Evolutionary conservation across 2,888 invertebrate species (phyloP).

Genomic region (Chrysina gloriosa): DNA sequence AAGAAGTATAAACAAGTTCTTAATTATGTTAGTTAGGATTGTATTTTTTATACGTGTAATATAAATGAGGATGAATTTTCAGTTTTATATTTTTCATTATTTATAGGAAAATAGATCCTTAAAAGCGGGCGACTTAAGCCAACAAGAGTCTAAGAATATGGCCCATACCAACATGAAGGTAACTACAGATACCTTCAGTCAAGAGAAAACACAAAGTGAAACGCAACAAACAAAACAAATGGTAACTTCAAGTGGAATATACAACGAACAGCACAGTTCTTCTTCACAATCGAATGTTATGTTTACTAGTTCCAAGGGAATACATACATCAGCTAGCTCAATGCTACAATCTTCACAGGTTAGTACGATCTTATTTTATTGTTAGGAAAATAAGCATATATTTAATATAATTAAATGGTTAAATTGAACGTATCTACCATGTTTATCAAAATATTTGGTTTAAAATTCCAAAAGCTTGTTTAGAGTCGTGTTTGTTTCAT

Average conservation of each 20-base stretch:
- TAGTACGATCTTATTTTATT: no score
- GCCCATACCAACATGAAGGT: conserved; percentile 86
- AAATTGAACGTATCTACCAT: no score
- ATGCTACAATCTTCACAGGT: conserved; percentile 57
- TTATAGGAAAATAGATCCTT: conserved; percentile 85
- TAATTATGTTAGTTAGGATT: background rate
- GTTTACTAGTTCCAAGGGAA: conserved; percentile 81
- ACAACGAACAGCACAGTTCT: conserved; percentile 78
- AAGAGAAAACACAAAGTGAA: conserved; percentile 77
- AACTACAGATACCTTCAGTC: conserved; percentile 87
- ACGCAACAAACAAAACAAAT: conserved; percentile 82
- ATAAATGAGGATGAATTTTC: background rate
- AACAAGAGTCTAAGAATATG: conserved; percentile 88
- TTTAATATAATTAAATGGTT: no score
- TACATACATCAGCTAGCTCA: conserved; percentile 71
- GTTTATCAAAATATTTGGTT: no score
- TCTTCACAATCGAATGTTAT: conserved; percentile 80
- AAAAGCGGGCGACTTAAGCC: conserved; percentile 85
- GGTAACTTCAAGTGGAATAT: conserved; percentile 82
- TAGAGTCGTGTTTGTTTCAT: no score
- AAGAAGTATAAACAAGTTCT: background rate
- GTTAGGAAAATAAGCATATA: no score
- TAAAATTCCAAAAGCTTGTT: no score
- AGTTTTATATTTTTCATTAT: conserved; percentile 28
- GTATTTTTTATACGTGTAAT: background rate